Percentiles rank a stretch among this genome's conserved stretches.
Conservation (phyloP, 1,140 invertebrate genomes). For the Oedothorax gibbosus region DNA sequence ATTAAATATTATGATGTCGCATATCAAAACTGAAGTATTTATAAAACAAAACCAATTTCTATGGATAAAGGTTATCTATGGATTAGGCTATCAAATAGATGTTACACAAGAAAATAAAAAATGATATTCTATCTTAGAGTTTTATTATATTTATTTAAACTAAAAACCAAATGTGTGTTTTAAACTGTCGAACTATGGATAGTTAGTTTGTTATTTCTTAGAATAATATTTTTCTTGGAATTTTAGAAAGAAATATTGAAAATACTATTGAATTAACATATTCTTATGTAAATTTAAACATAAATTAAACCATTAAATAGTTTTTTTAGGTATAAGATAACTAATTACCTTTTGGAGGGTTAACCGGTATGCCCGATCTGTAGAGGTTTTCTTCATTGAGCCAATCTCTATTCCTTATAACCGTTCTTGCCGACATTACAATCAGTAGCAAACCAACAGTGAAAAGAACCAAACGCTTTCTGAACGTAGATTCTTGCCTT, state of each 20-base stretch:
- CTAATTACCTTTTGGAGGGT: slow-evolving; percentile 95
- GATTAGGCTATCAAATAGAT: slow-evolving; percentile 37
- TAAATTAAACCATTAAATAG: not conserved
- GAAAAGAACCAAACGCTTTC: slow-evolving; percentile 65
- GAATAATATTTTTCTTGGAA: too few relatives aligned
- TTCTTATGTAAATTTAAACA: not conserved
- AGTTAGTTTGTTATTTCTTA: too few relatives aligned
- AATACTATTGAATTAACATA: too few relatives aligned
- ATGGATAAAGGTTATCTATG: slow-evolving; percentile 38
- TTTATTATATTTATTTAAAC: too few relatives aligned
- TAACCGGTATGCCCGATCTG: slow-evolving; percentile 87
- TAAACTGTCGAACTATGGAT: too few relatives aligned
- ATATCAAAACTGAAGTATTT: not conserved
- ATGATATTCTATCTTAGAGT: too few relatives aligned
- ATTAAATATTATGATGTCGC: too few relatives aligned
- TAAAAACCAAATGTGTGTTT: too few relatives aligned
- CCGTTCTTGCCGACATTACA: slow-evolving; percentile 79
- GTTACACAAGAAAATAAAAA: slow-evolving; percentile 19
- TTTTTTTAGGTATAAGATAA: not conserved
- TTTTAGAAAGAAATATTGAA: too few relatives aligned
- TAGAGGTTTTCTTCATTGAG: slow-evolving; percentile 92
- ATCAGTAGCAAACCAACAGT: slow-evolving; percentile 73
- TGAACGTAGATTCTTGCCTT: slow-evolving; percentile 26
- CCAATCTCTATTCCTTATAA: slow-evolving; percentile 91
- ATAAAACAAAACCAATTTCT: slow-evolving; percentile 32